Percentiles rank a stretch among this genome's conserved stretches.
phyloP scores from a whole-genome alignment of 2,113 vertebrate genomes.

The Cavia porcellus region DNA sequence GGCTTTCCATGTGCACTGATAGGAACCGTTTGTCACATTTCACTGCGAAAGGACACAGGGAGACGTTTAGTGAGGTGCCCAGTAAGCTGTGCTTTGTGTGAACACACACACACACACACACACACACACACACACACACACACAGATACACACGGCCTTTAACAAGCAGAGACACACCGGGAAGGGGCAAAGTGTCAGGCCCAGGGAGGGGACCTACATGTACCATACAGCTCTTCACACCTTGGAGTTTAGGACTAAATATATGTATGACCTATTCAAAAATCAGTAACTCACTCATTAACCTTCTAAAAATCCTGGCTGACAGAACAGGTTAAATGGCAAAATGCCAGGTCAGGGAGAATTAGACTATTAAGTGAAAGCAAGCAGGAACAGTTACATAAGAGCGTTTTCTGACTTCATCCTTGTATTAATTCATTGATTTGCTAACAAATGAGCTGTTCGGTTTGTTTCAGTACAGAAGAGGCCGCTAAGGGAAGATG shows the following conservation, averaged over 20 bases:
- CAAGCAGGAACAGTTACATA: neutral
- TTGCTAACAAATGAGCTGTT: neutral
- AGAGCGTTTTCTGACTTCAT: neutral
- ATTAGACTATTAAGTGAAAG: neutral
- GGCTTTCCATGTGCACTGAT: fast-evolving
- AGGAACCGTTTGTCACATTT: neutral
- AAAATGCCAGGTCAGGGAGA: neutral
- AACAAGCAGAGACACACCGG: neutral
- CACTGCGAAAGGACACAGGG: neutral
- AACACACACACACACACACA: neutral
- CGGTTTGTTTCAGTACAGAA: neutral
- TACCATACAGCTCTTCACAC: too few relatives aligned
- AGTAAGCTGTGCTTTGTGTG: neutral
- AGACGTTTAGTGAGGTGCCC: neutral
- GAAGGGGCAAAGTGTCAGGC: too few relatives aligned
- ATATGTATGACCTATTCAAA: neutral
- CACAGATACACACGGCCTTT: neutral
- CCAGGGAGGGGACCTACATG: neutral
- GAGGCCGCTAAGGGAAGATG: neutral
- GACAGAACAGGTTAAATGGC: neutral
- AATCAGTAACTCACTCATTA: neutral
- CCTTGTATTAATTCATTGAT: neutral
- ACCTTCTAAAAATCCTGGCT: conserved; percentile 11
- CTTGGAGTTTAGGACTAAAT: neutral
- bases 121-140: neutral